Base-by-base conservation (phyloP, 2,113 vertebrate genomes). In the Otocyon megalotis region DNA sequence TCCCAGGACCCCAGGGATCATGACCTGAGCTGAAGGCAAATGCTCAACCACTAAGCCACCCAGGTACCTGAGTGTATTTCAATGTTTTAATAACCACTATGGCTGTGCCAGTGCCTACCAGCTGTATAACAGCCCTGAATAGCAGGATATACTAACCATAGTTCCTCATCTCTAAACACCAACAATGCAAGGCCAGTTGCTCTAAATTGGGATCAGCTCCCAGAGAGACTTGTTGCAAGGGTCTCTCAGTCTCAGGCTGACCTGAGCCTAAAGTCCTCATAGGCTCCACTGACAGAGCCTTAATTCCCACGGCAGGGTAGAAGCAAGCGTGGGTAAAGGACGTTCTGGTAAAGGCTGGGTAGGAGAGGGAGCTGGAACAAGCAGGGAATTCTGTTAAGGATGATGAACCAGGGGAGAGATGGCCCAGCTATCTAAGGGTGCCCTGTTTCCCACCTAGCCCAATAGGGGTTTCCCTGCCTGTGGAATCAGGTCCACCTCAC, bases 161-260 rank as follows among this genome's bases (percentile, higher is more conserved):
- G 28, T 30, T 35, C n/a, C 67, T 4, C 14, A 50, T 72, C 88
- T 95, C 79, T 20, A 76, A 84, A 54, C 83, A 37, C 24, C 60
- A n/a, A 12, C 13, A 65, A 24, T 19, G 15, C 8, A 17, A 17
- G 43, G 28, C 62, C 63, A 17, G 9, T 9, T 20, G 17, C 17
- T 93, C 37, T 56, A 50, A 79, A 13, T 37, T 53, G 74, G n/a
- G n/a, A 63, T 69, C 43, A 35, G 24, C 20, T 79, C 35, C 62
- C 17, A 17, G 86, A 35, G 37, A 77, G 17, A 50, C 37, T 3
- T 20, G 37, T 65, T 84, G 7, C 12, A 62, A 67, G 32, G 22
- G 35, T 71, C 30, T 96, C 37, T 54, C 53, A 15, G 30, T 81
- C 54, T 85, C 12, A 32, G 30, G 37, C 35, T 95, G 77, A 90